phyloP scores from a whole-genome alignment of 2,797 vertebrate genomes.

The Chlorospingus semifuscus region DNA sequence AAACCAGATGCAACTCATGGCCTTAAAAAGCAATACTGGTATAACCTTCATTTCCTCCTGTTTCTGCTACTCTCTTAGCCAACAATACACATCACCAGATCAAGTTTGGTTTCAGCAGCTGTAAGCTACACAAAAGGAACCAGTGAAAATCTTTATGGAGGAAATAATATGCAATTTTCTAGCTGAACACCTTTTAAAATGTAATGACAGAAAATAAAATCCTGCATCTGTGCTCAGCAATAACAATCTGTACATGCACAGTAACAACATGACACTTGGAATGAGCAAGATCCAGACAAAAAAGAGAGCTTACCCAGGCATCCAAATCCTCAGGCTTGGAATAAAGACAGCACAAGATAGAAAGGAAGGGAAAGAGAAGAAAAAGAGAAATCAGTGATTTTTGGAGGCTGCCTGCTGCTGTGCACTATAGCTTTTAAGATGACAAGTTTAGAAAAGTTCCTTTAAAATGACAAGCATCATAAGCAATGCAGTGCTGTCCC shows the following conservation, averaged over 20 bases:
- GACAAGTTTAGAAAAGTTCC: conserved; percentile 24
- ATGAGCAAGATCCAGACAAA: conserved; percentile 71
- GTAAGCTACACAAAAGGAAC: conserved; percentile 63
- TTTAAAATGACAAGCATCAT: conserved; percentile 27
- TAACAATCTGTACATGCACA: conserved; percentile 77
- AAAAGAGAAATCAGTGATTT: conserved; percentile 60
- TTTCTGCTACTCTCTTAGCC: neutral
- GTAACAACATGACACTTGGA: conserved; percentile 89
- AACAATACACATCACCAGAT: conserved; percentile 32
- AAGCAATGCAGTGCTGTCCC: conserved; percentile 22
- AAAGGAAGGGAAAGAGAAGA: conserved; percentile 39
- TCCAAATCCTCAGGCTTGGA: conserved; percentile 84
- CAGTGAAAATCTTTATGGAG: conserved; percentile 69
- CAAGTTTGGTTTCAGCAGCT: conserved; percentile 63
- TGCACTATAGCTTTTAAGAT: conserved; percentile 40
- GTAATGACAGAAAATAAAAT: conserved; percentile 81
- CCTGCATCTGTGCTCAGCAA: conserved; percentile 70
- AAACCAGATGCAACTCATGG: neutral
- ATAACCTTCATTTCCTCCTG: conserved; percentile 49
- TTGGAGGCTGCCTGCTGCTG: conserved; percentile 29
- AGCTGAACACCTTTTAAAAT: conserved; percentile 90
- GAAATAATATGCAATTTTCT: conserved; percentile 90
- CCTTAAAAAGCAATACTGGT: neutral
- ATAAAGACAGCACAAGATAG: neutral
- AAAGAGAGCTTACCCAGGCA: conserved; percentile 81